Percentiles rank a stretch among this genome's conserved stretches.
Evolutionary conservation across 2,113 vertebrate genomes (phyloP).

Genomic region (Tonatia bakeri): DNA sequence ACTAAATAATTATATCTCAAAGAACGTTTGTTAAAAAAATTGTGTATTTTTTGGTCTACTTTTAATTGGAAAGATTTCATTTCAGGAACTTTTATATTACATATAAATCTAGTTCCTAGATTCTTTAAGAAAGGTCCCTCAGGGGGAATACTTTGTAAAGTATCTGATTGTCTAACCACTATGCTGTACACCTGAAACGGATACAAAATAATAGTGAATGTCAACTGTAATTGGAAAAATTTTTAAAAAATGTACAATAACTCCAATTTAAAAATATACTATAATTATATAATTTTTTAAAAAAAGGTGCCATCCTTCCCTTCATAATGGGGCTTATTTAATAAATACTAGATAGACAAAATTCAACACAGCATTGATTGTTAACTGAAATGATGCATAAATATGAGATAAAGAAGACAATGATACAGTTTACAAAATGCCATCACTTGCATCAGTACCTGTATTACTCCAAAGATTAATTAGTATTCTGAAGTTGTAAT

Average conservation of each 20-base stretch:
- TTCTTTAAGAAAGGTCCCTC: neutral
- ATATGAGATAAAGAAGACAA: neutral
- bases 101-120: neutral
- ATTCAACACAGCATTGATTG: neutral
- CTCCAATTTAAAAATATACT: neutral
- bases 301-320: neutral
- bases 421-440: constrained; percentile 10
- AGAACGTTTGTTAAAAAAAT: neutral
- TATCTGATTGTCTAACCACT: neutral
- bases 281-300: neutral
- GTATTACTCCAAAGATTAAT: neutral
- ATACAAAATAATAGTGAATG: neutral
- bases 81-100: neutral
- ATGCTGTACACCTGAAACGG: neutral
- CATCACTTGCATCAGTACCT: neutral
- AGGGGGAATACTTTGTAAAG: neutral
- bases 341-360: neutral
- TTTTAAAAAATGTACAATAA: neutral
- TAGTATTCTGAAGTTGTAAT: neutral
- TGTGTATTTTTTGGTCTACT: neutral
- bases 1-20: neutral
- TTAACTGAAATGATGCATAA: neutral
- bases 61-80: neutral
- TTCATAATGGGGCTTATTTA: neutral
- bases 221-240: neutral